Evolutionary conservation across 2,888 invertebrate species (phyloP), one percentile per base, ranked within the genome.

Genomic region (Callinectes sapidus): DNA sequence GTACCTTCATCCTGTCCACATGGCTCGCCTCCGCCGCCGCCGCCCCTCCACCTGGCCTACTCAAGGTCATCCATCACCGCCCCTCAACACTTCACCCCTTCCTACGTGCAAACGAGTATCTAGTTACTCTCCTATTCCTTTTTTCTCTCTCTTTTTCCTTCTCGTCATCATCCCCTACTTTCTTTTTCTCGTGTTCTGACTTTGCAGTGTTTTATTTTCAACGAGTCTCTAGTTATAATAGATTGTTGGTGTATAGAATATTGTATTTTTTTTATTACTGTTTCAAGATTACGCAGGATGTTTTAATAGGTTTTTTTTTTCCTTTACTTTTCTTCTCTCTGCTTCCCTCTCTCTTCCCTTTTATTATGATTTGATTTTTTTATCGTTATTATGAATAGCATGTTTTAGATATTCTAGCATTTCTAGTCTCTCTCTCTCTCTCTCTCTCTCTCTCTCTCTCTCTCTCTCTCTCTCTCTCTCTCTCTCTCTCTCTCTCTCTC

Each of bases 51-150:
- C 81, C 81, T 81, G 35, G 71, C 35, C 81, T 10, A 35, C 18
- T 81, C 32, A 81, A 81, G 81, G 81, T 32, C 35, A 81, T 81
- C 81, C 81, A 77, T 81, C 81, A 81, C 81, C 35, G 35, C 81
- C 35, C 81, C 81, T 81, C 81, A 81, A 32, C 81, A 81, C 81
- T 81, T 81, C 81, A 35, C 18, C 81, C 81, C 61, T 61, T 61
- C 61, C 35, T 8, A 16, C 81, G 81, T 81, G 81, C 81, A 81
- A 81, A 81, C 32, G n/a, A 28, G n/a, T 77, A 77, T 77, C 71
- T 13, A 77, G 71, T 77, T 77, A 28, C 71, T 2, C 28, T 81
- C 81, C 35, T 81, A 14, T 18, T 6, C 10, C 23, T 5, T 23
- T 10, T 5, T 71, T 13, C 13, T 28, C 28, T 28, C 28, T 71